Evolutionary conservation across 2,888 invertebrate species (phyloP).

Genomic region (Ormyrus thymus): DNA sequence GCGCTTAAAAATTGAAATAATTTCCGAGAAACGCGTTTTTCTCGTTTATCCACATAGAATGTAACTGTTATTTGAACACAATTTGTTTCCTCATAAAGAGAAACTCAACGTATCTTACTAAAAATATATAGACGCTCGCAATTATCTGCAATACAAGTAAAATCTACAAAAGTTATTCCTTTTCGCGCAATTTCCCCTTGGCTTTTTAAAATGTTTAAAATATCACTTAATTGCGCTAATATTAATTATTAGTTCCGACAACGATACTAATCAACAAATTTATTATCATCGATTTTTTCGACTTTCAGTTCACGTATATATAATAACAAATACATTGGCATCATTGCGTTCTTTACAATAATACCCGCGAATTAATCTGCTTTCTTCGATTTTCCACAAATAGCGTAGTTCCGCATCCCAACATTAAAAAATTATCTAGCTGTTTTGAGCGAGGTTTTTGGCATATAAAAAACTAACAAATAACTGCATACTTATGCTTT

Average conservation of each 20-base stretch:
- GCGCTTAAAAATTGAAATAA: conserved; percentile 40
- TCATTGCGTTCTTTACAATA: conserved; percentile 39
- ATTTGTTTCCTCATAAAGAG: conserved; percentile 32
- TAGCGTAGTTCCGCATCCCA: background rate
- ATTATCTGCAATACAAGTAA: conserved; percentile 40
- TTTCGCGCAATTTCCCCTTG: conserved; percentile 19
- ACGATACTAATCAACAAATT: conserved; percentile 47
- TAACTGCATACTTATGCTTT: background rate
- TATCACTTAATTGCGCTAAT: conserved; percentile 47
- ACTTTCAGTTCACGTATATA: conserved; percentile 38
- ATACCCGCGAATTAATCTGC: conserved; percentile 12
- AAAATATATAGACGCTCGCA: conserved; percentile 42
- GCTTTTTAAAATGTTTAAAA: conserved; percentile 26
- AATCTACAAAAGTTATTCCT: conserved; percentile 44
- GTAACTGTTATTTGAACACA: conserved; percentile 50
- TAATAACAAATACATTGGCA: conserved; percentile 50
- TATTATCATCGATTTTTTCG: conserved; percentile 47
- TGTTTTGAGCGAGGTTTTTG: conserved; percentile 37
- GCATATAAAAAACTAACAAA: conserved; percentile 33
- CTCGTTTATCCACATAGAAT: conserved; percentile 23
- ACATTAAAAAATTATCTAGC: conserved; percentile 33
- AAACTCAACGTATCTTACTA: conserved; percentile 44
- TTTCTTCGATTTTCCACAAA: background rate
- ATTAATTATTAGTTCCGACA: conserved; percentile 48
- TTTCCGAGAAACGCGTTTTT: conserved; percentile 24